phyloP scores from a whole-genome alignment of 2,113 vertebrate genomes.

The Vireo altiloquus region DNA sequence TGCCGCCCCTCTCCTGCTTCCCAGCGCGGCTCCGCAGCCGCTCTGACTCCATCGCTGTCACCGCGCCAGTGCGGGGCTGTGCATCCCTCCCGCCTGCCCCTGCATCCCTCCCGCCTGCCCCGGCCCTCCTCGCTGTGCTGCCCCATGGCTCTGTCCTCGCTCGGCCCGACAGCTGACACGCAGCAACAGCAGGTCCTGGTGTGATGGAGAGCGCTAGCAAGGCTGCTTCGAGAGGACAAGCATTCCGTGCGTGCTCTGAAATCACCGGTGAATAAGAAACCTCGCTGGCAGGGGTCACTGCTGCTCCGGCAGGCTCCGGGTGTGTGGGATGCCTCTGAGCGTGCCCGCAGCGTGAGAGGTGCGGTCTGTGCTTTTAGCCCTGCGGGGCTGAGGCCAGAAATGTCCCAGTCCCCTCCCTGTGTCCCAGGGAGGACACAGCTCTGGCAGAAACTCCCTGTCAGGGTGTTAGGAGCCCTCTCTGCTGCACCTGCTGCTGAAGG shows the following conservation, averaged over 20 bases:
- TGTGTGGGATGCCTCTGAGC: not conserved
- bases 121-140: not conserved
- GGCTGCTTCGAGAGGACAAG: not conserved
- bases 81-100: not conserved
- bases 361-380: not conserved
- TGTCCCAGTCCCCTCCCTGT: not conserved
- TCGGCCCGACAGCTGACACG: not conserved
- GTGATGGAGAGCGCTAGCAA: rapidly evolving
- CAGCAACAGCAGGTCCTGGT: not conserved
- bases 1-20: not conserved
- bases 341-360: rapidly evolving
- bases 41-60: not conserved
- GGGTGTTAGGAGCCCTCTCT: not conserved
- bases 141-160: not conserved
- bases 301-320: not conserved
- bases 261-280: rapidly evolving
- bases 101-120: not conserved
- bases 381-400: not conserved
- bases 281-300: not conserved
- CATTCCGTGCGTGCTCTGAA: rapidly evolving
- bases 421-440: not conserved
- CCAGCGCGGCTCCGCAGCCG: not conserved
- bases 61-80: rapidly evolving
- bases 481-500: not conserved
- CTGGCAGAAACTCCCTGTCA: not conserved